A percentile compares a stretch with the other conserved stretches of the same genome.
Evolutionary conservation across 2,113 vertebrate species (phyloP).

Genomic region (Casuarius casuarius): DNA sequence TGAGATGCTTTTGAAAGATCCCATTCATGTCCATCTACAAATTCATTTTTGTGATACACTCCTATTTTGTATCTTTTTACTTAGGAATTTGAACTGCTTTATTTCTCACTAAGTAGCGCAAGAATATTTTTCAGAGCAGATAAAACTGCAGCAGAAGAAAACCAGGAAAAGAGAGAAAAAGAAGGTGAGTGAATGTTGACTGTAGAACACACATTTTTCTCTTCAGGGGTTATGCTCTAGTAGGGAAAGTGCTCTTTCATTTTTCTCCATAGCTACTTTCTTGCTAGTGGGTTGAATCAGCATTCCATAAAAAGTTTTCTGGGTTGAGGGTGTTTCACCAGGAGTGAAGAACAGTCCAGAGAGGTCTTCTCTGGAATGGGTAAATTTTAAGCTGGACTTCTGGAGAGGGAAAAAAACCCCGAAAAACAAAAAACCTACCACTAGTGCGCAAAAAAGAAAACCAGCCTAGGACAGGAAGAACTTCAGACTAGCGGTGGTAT

Average conservation of each 20-base stretch:
- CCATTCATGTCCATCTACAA: not conserved
- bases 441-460: too few species aligned
- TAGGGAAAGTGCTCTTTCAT: not conserved
- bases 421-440: too few species aligned
- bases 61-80: conserved; percentile 20
- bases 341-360: not conserved
- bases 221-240: too few species aligned
- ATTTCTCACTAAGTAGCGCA: conserved; percentile 97
- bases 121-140: conserved; percentile 99
- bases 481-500: not conserved
- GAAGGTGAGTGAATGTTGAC: conserved; percentile 77
- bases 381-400: not conserved
- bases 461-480: not conserved
- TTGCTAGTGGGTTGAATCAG: not conserved
- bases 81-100: conserved; percentile 97
- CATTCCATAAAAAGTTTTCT: not conserved
- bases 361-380: not conserved
- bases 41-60: not conserved
- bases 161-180: conserved; percentile 93
- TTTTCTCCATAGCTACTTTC: not conserved
- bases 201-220: fast-evolving
- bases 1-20: not conserved
- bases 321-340: not conserved
- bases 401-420: not conserved
- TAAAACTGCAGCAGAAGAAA: conserved; percentile 97